phyloP scores from a whole-genome alignment of 1,140 invertebrate genomes.

The Metopolophium dirhodum region DNA sequence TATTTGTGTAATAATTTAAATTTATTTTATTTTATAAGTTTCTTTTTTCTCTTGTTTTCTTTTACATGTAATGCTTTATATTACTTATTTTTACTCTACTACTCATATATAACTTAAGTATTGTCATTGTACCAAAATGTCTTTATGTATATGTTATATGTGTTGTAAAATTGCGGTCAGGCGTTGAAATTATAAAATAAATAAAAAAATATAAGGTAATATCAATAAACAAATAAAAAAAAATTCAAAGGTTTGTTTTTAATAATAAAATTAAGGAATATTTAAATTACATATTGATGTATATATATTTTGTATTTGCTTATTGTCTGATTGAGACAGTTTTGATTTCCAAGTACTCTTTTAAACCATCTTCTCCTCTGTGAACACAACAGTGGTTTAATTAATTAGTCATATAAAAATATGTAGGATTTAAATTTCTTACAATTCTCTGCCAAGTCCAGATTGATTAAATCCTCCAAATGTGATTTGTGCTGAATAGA shows the following conservation, averaged over 20 bases:
- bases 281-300: background rate
- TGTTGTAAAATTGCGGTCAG: too few species aligned
- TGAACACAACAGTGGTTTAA: conserved; percentile 61
- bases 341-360: conserved; percentile 79
- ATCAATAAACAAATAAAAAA: too few species aligned
- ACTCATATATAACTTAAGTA: too few species aligned
- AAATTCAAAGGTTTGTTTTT: background rate
- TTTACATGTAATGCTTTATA: too few species aligned
- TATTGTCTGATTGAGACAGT: conserved; percentile 69
- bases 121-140: too few species aligned
- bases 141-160: too few species aligned
- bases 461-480: conserved; percentile 91
- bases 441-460: conserved; percentile 82
- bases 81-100: too few species aligned
- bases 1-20: too few species aligned
- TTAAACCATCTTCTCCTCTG: conserved; percentile 77
- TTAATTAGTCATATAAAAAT: conserved; percentile 40
- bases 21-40: too few species aligned
- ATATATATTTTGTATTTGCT: background rate
- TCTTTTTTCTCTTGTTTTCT: too few species aligned
- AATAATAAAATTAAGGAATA: background rate
- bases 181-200: too few species aligned
- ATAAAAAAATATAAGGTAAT: too few species aligned
- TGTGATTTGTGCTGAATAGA: conserved; percentile 76
- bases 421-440: conserved; percentile 62